phyloP scores from a whole-genome alignment of 2,888 invertebrate genomes.

The Platerodrilus igneus region DNA sequence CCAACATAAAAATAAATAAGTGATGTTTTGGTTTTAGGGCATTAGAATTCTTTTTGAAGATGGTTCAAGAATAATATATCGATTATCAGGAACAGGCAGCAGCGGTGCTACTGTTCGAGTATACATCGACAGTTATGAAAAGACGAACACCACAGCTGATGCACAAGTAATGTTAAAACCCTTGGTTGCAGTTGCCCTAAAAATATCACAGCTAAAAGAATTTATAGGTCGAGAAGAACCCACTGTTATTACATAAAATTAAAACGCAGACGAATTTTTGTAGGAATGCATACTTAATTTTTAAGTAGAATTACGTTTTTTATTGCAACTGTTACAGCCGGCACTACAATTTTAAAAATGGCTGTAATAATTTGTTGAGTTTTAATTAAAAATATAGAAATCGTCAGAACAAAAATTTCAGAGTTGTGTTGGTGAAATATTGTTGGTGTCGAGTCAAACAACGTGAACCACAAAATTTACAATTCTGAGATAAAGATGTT shows the following conservation, averaged over 20 bases:
- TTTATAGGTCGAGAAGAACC: conserved; percentile 88
- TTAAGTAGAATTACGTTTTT: conserved; percentile 1
- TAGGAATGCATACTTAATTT: conserved; percentile 7
- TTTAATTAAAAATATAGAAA: too few species aligned
- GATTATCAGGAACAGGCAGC: conserved; percentile 97
- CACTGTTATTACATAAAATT: conserved; percentile 84
- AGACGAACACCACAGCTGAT: conserved; percentile 61
- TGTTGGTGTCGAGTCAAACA: too few species aligned
- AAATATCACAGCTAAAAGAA: conserved; percentile 74
- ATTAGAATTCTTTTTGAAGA: conserved; percentile 90
- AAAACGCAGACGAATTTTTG: conserved; percentile 1
- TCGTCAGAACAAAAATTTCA: too few species aligned
- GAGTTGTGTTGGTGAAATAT: too few species aligned
- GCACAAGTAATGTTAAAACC: conserved; percentile 77
- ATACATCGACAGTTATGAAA: conserved; percentile 93
- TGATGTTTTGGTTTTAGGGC: too few species aligned
- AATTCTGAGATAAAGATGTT: too few species aligned
- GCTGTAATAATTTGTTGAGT: too few species aligned
- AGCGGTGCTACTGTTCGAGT: conserved; percentile 95
- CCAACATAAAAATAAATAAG: background rate
- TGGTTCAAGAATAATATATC: conserved; percentile 87
- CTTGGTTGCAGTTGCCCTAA: conserved; percentile 80
- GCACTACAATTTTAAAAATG: too few species aligned
- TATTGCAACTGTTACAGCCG: conserved; percentile 3
- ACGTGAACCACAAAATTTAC: too few species aligned